A percentile compares a stretch with the other conserved stretches of the same genome.
phyloP scores from a whole-genome alignment of 2,113 vertebrate genomes.

The Hydrochoerus hydrochaeris region DNA sequence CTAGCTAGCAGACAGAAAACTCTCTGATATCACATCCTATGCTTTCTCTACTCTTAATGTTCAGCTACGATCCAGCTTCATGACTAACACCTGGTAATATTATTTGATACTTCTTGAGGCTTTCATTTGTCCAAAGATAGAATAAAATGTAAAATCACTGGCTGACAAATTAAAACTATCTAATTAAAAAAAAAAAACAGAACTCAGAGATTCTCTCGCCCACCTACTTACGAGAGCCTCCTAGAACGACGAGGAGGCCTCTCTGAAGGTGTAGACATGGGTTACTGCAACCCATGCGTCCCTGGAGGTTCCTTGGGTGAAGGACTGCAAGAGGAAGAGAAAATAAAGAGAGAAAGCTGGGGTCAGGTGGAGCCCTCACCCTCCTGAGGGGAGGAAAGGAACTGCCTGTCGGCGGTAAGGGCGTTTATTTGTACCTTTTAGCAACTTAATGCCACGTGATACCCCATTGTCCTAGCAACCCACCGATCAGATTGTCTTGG shows the following conservation, averaged over 20 bases:
- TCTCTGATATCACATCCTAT: background rate
- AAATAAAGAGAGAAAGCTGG: no score
- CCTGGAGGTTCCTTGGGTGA: no score
- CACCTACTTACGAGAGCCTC: background rate
- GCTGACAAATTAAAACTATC: background rate
- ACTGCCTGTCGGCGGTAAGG: no score
- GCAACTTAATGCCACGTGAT: no score
- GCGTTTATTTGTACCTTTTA: no score
- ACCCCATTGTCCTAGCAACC: no score
- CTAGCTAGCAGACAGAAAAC: background rate
- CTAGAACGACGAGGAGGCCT: background rate
- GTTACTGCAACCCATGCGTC: no score
- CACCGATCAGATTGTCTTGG: no score
- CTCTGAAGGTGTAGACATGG: background rate
- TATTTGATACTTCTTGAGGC: background rate
- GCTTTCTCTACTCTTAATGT: background rate
- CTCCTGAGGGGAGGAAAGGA: no score
- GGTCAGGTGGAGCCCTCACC: no score
- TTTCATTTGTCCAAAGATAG: background rate
- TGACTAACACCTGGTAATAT: background rate
- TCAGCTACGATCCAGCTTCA: background rate
- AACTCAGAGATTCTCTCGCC: background rate
- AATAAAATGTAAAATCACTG: background rate
- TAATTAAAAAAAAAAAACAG: background rate
- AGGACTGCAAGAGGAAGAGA: no score